phyloP scores from a whole-genome alignment of 2,888 invertebrate species.

The Agonopterix arenella region DNA sequence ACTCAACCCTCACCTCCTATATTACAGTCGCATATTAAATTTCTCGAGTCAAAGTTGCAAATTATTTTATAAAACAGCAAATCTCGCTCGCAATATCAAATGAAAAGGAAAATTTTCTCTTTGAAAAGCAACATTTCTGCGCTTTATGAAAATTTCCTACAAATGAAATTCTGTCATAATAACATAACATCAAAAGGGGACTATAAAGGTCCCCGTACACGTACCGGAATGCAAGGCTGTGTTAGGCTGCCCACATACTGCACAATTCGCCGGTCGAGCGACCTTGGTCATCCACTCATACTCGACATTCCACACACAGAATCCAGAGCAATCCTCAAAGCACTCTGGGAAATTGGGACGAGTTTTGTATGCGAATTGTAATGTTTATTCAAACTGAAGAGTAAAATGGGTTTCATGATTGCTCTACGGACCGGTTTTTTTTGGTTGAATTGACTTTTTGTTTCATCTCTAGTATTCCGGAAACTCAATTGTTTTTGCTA shows the following conservation, averaged over 20 bases:
- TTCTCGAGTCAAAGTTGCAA: background rate
- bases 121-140: background rate
- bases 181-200: constrained; percentile 10
- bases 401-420: constrained; percentile 5
- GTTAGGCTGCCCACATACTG: constrained; percentile 1
- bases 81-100: background rate
- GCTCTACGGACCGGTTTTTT: too few species aligned
- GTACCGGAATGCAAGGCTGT: constrained; percentile 21
- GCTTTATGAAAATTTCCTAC: constrained; percentile 5
- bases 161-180: constrained; percentile 14
- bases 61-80: too few species aligned
- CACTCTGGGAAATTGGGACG: constrained; percentile 12
- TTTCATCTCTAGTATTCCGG: too few species aligned
- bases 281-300: constrained; percentile 20
- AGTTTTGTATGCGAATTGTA: constrained; percentile 8
- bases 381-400: constrained; percentile 6
- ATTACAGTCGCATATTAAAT: background rate
- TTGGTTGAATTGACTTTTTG: too few species aligned
- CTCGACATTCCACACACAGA: constrained; percentile 17
- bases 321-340: constrained; percentile 15
- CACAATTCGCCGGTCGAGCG: background rate
- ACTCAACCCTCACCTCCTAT: background rate
- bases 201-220: constrained; percentile 6
- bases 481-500: too few species aligned
- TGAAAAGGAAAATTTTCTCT: background rate